Evolutionary conservation across 2,113 vertebrate genomes (phyloP).

Genomic region (Archocentrus centrarchus): DNA sequence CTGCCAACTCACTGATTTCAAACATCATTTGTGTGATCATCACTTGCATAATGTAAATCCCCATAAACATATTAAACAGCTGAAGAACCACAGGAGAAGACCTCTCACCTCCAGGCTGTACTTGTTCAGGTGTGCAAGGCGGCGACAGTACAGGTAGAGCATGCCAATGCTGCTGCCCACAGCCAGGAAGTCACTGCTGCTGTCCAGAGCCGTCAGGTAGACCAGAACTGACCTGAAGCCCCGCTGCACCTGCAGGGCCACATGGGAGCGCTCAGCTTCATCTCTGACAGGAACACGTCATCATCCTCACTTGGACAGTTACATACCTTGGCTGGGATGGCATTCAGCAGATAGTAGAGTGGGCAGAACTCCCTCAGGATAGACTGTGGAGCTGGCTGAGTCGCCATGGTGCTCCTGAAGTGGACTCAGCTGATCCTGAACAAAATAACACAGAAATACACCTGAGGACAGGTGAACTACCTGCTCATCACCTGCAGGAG

Average conservation of each 20-base stretch:
- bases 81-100: conserved; percentile 14
- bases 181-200: conserved; percentile 93
- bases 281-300: background rate
- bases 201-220: conserved; percentile 94
- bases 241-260: conserved; percentile 84
- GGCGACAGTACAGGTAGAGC: conserved; percentile 95
- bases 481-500: background rate
- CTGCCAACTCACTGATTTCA: background rate
- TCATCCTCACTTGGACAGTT: background rate
- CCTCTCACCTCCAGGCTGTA: conserved; percentile 91
- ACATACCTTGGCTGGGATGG: conserved; percentile 89
- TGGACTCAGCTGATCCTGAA: conserved; percentile 12
- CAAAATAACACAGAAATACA: background rate
- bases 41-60: background rate
- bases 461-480: background rate
- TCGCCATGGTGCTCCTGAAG: conserved; percentile 82
- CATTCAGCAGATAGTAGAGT: conserved; percentile 91
- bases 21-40: background rate
- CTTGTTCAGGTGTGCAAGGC: conserved; percentile 90
- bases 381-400: conserved; percentile 67
- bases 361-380: conserved; percentile 94
- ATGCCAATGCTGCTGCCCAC: conserved; percentile 97
- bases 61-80: background rate
- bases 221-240: conserved; percentile 94
- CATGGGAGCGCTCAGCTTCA: background rate